Percentiles rank a stretch among this genome's conserved stretches.
Conservation (phyloP, 2,888 invertebrate species). For the Clivina fossor region DNA sequence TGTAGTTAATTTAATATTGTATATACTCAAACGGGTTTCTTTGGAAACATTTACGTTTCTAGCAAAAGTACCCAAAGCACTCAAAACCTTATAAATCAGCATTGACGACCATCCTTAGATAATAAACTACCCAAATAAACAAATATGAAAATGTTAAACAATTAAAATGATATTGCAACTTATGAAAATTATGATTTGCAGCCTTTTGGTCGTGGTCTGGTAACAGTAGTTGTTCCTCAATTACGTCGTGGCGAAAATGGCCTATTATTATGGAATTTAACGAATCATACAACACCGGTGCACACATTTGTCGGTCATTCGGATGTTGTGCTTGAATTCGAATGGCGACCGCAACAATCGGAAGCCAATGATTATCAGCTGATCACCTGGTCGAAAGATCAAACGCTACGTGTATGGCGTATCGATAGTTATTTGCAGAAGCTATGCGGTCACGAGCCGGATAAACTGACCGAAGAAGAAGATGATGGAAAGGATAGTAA, state of each 20-base stretch:
- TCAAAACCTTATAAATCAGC: too few species aligned
- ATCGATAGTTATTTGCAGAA: slow-evolving; percentile 84
- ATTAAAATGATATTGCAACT: too few species aligned
- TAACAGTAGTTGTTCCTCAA: slow-evolving; percentile 92
- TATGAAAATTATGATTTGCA: slow-evolving; percentile 48
- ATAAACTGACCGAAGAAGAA: slow-evolving; percentile 51
- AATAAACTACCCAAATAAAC: too few species aligned
- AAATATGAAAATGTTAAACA: too few species aligned
- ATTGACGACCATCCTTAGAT: too few species aligned
- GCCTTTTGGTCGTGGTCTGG: slow-evolving; percentile 90
- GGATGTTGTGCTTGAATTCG: slow-evolving; percentile 93
- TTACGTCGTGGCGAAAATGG: slow-evolving; percentile 85
- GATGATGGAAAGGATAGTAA: slow-evolving; percentile 31
- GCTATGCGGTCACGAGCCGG: slow-evolving; percentile 73
- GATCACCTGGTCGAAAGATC: slow-evolving; percentile 95
- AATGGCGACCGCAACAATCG: slow-evolving; percentile 76
- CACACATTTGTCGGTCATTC: slow-evolving; percentile 93
- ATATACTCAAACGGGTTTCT: too few species aligned
- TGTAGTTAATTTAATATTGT: too few species aligned
- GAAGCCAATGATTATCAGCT: slow-evolving; percentile 72
- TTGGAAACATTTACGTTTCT: too few species aligned
- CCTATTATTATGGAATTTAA: slow-evolving; percentile 74
- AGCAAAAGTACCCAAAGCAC: too few species aligned
- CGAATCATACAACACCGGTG: slow-evolving; percentile 71
- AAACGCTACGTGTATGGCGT: slow-evolving; percentile 86